These are phyloP conservation scores for Antennarius striatus DNA, from an alignment of 2,113 vertebrate genomes.

Conservation along the genomic window DNA sequence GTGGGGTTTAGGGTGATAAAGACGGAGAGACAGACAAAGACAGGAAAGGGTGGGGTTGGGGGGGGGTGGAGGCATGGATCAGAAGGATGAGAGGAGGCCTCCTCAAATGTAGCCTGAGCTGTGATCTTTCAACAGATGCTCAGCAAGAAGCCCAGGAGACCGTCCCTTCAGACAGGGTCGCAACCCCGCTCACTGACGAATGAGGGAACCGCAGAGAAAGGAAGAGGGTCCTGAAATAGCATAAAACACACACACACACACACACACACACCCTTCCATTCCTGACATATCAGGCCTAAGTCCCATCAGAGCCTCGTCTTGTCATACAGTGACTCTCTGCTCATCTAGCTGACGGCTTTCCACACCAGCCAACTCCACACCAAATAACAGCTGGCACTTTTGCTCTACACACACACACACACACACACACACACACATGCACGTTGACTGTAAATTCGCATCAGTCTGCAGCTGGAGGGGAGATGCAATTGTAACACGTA, in stretches of 20 bases:
- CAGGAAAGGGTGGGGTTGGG: not conserved
- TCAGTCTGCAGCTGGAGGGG: constrained; percentile 74
- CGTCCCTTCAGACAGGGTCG: constrained; percentile 70
- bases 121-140: constrained; percentile 76
- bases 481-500: constrained; percentile 60
- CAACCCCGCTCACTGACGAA: constrained; percentile 72
- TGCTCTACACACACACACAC: constrained; percentile 41
- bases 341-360: constrained; percentile 55
- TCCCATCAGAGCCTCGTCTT: constrained; percentile 56
- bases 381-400: constrained; percentile 61
- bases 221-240: constrained; percentile 57
- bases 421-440: constrained; percentile 3
- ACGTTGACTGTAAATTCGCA: constrained; percentile 33
- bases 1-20: constrained; percentile 43
- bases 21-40: constrained; percentile 30
- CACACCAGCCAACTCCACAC: constrained; percentile 48
- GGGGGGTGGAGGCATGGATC: constrained; percentile 41
- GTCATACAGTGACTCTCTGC: constrained; percentile 58
- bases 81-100: constrained; percentile 62
- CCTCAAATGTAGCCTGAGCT: constrained; percentile 66
- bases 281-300: constrained; percentile 56
- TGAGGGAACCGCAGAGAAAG: constrained; percentile 60
- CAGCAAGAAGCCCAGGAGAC: constrained; percentile 67
- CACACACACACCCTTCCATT: constrained; percentile 25
- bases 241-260: constrained; percentile 25